Base-by-base conservation (phyloP, 2,888 invertebrate species). In the Apeira syringaria region DNA sequence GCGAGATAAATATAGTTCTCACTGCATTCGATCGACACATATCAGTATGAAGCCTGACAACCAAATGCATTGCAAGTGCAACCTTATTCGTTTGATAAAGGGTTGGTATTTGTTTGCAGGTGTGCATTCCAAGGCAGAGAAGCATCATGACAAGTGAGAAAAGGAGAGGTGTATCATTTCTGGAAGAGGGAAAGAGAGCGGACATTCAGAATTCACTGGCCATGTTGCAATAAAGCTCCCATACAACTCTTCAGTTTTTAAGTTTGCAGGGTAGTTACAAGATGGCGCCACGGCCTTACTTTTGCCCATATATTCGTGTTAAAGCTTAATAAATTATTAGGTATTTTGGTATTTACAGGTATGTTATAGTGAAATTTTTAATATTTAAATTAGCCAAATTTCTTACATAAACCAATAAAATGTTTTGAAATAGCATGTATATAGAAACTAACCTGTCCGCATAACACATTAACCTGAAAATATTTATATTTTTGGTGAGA, bases 1-100 rank as follows among this genome's bases (percentile, higher is more conserved):
- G 68, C 43, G 83, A 80, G 88, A 87, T 73, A 80, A 77, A 59
- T 63, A 77, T 76, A 80, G 74, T 76, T 80, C 62, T 70, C 73
- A 76, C 75, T 86, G 80, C 84, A 84, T 74, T 74, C 73, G 64
- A 56, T 73, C 73, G 64, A 59, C 59, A 66, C 68, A 75, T 80
- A 66, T 74, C 73, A 68, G 64, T 61, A 62, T 58, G 63, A 74
- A 69, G 36, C 70, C 64, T 58, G 58, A 47, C 47, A 66, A 54
- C 61, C 42, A 64, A 68, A 68, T 70, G 74, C 78, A 84, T 75
- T 85, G 76, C 80, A 85, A 80, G 63, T 89, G 87, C 88, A 87
- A 74, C 85, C 83, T 80, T 89, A 89, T 75, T 49, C 41, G 39
- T 2, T 51, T 20, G 11, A 0, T 33, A 55, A 71, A 87, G 74